Evolutionary conservation across 2,797 vertebrate species (phyloP), one percentile per base, ranked within the genome.

Genomic region (Eulemur coronatus): DNA sequence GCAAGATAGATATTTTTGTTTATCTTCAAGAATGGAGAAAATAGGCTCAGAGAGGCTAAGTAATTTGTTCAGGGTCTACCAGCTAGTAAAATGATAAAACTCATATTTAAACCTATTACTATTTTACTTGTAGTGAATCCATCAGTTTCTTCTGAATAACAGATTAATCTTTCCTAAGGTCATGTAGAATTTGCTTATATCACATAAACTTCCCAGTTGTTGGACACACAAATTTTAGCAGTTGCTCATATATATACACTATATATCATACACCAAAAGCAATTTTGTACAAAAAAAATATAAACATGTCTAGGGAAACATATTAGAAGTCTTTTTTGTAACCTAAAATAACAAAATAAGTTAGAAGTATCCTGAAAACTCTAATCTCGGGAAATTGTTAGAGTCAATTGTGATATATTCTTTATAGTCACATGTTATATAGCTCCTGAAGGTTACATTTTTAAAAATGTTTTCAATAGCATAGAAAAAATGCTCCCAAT

Each of bases 211-310:
- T 96, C 78, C 46, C 81, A 82, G 94, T 87, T 96, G 86, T 91
- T 96, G 95, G 85, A 52, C 28, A 76, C 48, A 88, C 10, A 92
- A 50, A 79, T 91, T 94, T 94, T 63, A 94, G 69, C 67, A 89
- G 73, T 95, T 96, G 69, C 33, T 91, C 69, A 93, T 96, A 41
- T 67, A 84, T 94, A 75, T 24, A 84, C 38, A 95, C 46, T 33
- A 92, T 90, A 86, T 95, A 75, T 57, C 57, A 91, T 76, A 91
- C 2, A 84, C 22, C 67, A 93, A 73, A 97, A 86, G 30, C 70
- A 93, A 85, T 89, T 75, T 84, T 91, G 46, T 80, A 73, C 26
- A 84, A 50, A 91, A 15, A 95, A 94, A 97, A 96, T 76, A 95
- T 91, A 73, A 93, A 46, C 28, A 30, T 84, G 33, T 89, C 81